Conservation (phyloP, 2,888 invertebrate genomes). For the Choreutis nemorana region DNA sequence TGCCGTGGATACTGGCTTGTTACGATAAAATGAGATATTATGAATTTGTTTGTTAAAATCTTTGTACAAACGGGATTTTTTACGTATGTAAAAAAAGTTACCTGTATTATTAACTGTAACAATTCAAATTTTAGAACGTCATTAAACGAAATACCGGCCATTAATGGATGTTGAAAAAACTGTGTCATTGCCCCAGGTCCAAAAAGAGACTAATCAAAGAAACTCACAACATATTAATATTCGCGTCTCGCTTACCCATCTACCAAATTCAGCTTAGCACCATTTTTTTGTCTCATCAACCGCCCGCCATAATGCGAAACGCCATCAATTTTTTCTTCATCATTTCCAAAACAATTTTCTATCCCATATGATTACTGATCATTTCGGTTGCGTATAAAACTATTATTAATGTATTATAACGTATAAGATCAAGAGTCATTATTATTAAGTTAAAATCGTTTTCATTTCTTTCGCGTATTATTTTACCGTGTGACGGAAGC, state of each 20-base stretch:
- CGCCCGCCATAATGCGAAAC: slow-evolving; percentile 32
- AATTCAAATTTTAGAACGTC: no score
- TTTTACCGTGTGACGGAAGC: slow-evolving; percentile 12
- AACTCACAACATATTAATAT: slow-evolving; percentile 29
- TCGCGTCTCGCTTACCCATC: slow-evolving; percentile 20
- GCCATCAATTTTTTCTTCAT: slow-evolving; percentile 37
- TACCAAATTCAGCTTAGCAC: slow-evolving; percentile 34
- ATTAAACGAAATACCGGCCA: no score
- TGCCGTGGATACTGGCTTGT: slow-evolving; percentile 28
- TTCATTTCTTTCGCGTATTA: slow-evolving; percentile 15
- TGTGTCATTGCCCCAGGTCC: no score
- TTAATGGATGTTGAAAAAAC: no score
- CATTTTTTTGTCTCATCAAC: slow-evolving; percentile 51
- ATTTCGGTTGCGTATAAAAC: slow-evolving; percentile 50
- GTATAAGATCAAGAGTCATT: slow-evolving; percentile 26
- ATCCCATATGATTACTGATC: slow-evolving; percentile 59
- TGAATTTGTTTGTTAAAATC: not conserved
- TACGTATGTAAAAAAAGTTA: no score
- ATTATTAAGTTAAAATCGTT: slow-evolving; percentile 25
- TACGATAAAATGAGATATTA: no score
- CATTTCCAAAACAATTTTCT: slow-evolving; percentile 60
- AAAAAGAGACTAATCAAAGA: slow-evolving; percentile 47
- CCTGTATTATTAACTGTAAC: no score
- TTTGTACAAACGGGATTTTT: no score
- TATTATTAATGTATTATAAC: slow-evolving; percentile 58